Evolutionary conservation across 2,888 invertebrate genomes (phyloP), one percentile per base, ranked within the genome.

Genomic region (Aproaerema taeniolella): DNA sequence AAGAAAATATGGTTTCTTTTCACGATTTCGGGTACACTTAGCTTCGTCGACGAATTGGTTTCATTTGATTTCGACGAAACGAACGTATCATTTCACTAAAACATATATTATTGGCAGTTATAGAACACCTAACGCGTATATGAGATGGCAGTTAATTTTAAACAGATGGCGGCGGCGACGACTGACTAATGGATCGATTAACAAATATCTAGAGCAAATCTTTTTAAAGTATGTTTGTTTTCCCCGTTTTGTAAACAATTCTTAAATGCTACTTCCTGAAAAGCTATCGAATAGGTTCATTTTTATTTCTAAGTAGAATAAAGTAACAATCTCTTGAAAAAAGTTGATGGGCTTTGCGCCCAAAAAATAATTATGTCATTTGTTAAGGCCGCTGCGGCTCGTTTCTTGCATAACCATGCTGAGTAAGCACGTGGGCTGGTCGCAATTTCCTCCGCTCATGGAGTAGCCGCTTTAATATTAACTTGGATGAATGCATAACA

Each of bases 361-460:
- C 34, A 28, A 31, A 30, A 17, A 32, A 43, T 43, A 39, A 39
- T 39, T 43, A 39, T 31, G 39, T 31, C 26, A 42, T 34, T 42
- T 31, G 34, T 34, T 24, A 25, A 12, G 16, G 11, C 12, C 24
- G 31, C 9, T 26, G 15, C 38, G 45, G 43, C 33, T 29, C 41
- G 41, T 45, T 46, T 51, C 60, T 65, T 67, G 59, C 61, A 59
- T 61, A 66, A 58, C 57, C 61, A 66, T 67, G 77, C 72, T 80
- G 78, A 82, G 73, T 75, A 73, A 72, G 77, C 77, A 68, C 58
- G 64, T 50, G 60, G 60, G 60, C 53, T 56, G 58, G 54, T 58
- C 67, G 78, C 79, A 82, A 85, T 85, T 85, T 85, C 82, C 83
- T 75, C 54, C 53, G 49, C 45, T 47, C 45, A 45, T 52, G 51